Evolutionary conservation across 1,140 invertebrate species (phyloP).

Genomic region (Drosophila kurseongensis): DNA sequence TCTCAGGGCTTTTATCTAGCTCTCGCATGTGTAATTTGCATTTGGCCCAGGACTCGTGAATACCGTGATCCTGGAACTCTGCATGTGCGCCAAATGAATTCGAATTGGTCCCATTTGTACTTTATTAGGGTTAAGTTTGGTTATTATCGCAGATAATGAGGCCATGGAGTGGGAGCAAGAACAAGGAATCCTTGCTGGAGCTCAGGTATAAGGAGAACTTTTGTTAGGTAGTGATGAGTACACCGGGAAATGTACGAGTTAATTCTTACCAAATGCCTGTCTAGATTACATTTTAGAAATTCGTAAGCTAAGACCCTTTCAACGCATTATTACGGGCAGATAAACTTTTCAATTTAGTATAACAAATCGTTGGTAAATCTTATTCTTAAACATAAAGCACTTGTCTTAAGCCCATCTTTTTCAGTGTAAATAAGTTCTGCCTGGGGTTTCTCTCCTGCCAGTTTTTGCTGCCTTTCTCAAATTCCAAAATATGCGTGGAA

Average conservation of each 20-base stretch:
- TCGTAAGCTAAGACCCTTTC: not conserved
- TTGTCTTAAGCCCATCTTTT: not conserved
- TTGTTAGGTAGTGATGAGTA: constrained; percentile 3
- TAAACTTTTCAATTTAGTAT: no score
- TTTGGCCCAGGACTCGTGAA: constrained; percentile 31
- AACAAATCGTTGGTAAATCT: no score
- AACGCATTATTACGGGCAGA: no score
- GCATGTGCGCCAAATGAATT: constrained; percentile 72
- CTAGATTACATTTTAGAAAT: no score
- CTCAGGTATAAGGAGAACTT: constrained; percentile 25
- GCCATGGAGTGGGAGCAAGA: constrained; percentile 16
- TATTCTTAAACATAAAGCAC: no score
- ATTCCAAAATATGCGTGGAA: constrained; percentile 77
- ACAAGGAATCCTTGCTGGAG: constrained; percentile 1
- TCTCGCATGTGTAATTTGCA: constrained; percentile 66
- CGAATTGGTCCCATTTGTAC: constrained; percentile 81
- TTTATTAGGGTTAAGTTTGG: constrained; percentile 74
- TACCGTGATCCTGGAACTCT: constrained; percentile 29
- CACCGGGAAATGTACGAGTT: not conserved
- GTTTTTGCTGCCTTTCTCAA: constrained; percentile 36
- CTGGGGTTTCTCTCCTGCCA: constrained; percentile 24
- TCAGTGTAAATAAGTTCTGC: constrained; percentile 16
- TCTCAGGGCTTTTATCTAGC: constrained; percentile 63
- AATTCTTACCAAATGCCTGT: not conserved
- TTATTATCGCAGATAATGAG: constrained; percentile 71